Conservation (phyloP, 1,140 invertebrate species). For the Zaprionus taronus region DNA sequence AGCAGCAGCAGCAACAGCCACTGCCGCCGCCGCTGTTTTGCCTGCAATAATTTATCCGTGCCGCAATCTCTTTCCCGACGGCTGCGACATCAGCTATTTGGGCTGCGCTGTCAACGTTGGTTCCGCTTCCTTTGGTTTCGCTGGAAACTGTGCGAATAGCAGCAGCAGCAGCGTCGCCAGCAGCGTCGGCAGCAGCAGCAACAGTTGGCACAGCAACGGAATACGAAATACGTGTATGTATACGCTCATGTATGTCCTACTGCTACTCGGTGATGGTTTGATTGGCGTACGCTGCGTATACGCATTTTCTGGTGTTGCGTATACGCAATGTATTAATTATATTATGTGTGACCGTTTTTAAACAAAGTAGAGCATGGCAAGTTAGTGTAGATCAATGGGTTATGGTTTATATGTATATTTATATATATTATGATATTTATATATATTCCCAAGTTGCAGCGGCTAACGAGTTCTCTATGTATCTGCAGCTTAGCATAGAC, state of each 20-base stretch:
- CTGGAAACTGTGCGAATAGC: slow-evolving; percentile 1
- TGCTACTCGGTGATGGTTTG: slow-evolving; percentile 40
- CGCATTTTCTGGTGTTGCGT: too few species aligned
- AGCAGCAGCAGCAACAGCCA: slow-evolving; percentile 3
- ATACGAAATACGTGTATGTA: slow-evolving; percentile 66
- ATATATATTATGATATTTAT: not conserved
- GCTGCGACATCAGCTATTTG: slow-evolving; percentile 74
- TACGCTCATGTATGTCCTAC: slow-evolving; percentile 1
- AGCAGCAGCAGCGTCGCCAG: slow-evolving; percentile 23
- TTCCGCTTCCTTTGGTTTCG: slow-evolving; percentile 11
- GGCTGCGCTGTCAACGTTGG: slow-evolving; percentile 40
- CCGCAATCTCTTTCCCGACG: slow-evolving; percentile 79
- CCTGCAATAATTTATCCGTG: slow-evolving; percentile 75
- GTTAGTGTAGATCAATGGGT: too few species aligned
- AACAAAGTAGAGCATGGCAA: too few species aligned
- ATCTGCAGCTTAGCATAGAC: not conserved
- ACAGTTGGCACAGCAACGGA: slow-evolving; percentile 47
- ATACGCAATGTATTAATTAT: too few species aligned
- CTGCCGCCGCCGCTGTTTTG: slow-evolving; percentile 20
- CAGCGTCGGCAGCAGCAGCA: slow-evolving; percentile 20
- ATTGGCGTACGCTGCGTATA: not conserved
- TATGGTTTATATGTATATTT: not conserved
- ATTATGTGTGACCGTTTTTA: too few species aligned
- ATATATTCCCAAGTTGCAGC: not conserved
- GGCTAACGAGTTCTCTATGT: not conserved